Evolutionary conservation across 2,797 vertebrate species (phyloP).

Genomic region (Rhadinocentrus ornatus): DNA sequence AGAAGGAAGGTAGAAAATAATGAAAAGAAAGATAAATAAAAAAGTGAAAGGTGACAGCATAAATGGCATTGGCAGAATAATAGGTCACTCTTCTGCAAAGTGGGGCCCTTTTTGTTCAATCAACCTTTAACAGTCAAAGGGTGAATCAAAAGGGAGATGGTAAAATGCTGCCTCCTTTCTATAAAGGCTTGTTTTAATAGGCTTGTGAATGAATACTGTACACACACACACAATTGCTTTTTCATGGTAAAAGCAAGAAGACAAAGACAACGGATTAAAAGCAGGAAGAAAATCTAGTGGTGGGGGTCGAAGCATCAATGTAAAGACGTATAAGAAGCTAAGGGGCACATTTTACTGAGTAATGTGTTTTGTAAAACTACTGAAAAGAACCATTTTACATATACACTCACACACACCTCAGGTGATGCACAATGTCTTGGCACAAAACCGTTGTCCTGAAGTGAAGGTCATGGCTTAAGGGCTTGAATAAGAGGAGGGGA

Average conservation of each 20-base stretch:
- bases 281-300: slow-evolving; percentile 32
- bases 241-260: slow-evolving; percentile 37
- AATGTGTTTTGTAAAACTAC: slow-evolving; percentile 19
- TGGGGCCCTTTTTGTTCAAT: slow-evolving; percentile 51
- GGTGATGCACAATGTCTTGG: slow-evolving; percentile 1
- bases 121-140: slow-evolving; percentile 47
- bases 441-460: slow-evolving; percentile 21
- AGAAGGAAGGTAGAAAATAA: not conserved
- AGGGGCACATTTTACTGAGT: slow-evolving; percentile 28
- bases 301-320: not conserved
- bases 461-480: slow-evolving; percentile 37
- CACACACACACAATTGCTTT: slow-evolving; percentile 33
- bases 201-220: slow-evolving; percentile 46
- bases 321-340: slow-evolving; percentile 1
- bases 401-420: not conserved
- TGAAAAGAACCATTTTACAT: slow-evolving; percentile 13
- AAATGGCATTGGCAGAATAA: slow-evolving; percentile 22
- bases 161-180: slow-evolving; percentile 41
- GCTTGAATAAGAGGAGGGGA: slow-evolving; percentile 19
- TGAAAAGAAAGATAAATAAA: not conserved
- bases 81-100: slow-evolving; percentile 30
- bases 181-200: slow-evolving; percentile 40
- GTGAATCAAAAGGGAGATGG: slow-evolving; percentile 47
- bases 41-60: slow-evolving; percentile 4
- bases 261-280: slow-evolving; percentile 46